phyloP scores from a whole-genome alignment of 2,888 invertebrate species.

The Stratiomys singularior region DNA sequence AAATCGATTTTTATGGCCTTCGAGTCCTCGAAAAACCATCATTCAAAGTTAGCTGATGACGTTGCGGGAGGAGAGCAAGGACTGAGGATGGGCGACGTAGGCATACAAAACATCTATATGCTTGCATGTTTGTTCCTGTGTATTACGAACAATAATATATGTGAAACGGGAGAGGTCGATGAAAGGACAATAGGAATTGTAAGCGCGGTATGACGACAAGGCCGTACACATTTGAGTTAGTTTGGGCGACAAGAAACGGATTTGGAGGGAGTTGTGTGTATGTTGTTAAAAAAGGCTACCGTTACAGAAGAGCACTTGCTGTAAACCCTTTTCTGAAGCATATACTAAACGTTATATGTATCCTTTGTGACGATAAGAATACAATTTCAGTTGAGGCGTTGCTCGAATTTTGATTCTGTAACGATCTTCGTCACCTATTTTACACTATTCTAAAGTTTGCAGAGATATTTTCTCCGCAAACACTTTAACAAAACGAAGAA shows the following conservation, averaged over 20 bases:
- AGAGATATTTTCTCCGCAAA: background rate
- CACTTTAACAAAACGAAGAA: too few species aligned
- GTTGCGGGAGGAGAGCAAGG: background rate
- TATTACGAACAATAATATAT: background rate
- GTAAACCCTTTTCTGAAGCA: background rate
- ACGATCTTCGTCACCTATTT: background rate
- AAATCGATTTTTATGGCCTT: slow-evolving; percentile 45
- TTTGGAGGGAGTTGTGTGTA: background rate
- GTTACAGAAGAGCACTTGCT: background rate
- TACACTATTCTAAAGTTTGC: slow-evolving; percentile 25
- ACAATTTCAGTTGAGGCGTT: background rate
- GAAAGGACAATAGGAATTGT: slow-evolving; percentile 28
- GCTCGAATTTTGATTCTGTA: background rate
- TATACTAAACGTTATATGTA: background rate
- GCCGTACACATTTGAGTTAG: slow-evolving; percentile 9
- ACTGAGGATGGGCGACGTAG: background rate
- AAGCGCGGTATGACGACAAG: slow-evolving; percentile 29
- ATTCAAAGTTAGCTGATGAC: slow-evolving; percentile 24
- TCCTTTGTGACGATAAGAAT: slow-evolving; percentile 22
- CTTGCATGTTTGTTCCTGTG: background rate
- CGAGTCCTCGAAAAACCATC: slow-evolving; percentile 38
- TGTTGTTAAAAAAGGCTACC: background rate
- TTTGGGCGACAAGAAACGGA: background rate
- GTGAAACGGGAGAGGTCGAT: background rate
- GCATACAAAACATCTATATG: background rate